Base-by-base conservation (phyloP, 2,888 invertebrate genomes). In the Napeogenes sylphis region DNA sequence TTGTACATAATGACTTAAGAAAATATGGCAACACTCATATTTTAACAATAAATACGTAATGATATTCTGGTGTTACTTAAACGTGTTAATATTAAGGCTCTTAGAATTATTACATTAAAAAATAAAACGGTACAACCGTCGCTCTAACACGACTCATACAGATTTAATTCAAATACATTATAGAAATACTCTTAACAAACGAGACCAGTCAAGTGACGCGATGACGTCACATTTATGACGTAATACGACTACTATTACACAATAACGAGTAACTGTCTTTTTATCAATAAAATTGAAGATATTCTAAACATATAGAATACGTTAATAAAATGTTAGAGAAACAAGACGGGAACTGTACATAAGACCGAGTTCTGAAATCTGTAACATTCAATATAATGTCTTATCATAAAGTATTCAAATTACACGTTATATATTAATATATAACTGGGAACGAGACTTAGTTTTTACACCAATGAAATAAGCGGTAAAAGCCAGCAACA, bases 1-100 rank as follows among this genome's bases (percentile, higher is more conserved):
- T 90, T 89, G 90, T 90, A 90, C 90, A 90, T 83, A 86, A 89
- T 88, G 86, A 90, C 90, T 90, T 90, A 90, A 89, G 86, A 90
- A 87, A 89, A 90, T 90, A 90, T 90, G 90, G 90, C 90, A 90
- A 90, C 89, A 89, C 87, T 86, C 86, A 87, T 87, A 85, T 87
- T 85, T 85, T 83, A 90, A 89, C 85, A 88, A 87, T 84, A 85
- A 83, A 84, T 83, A 85, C 80, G 75, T 77, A 79, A 80, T 64
- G 69, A 62, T 64, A 61, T 63, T 67, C 68, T 67, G 68, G 68
- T 72, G 68, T 70, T 64, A 67, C 65, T 65, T 65, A 38, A 61
- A 68, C 54, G 56, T 54, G 35, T 57, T 68, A 70, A 71, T 62
- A 57, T 66, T 65, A 68, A 66, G 58, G 67, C 62, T 47, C 51